Evolutionary conservation across 2,113 vertebrate species (phyloP).

Genomic region (Seriola aureovittata): DNA sequence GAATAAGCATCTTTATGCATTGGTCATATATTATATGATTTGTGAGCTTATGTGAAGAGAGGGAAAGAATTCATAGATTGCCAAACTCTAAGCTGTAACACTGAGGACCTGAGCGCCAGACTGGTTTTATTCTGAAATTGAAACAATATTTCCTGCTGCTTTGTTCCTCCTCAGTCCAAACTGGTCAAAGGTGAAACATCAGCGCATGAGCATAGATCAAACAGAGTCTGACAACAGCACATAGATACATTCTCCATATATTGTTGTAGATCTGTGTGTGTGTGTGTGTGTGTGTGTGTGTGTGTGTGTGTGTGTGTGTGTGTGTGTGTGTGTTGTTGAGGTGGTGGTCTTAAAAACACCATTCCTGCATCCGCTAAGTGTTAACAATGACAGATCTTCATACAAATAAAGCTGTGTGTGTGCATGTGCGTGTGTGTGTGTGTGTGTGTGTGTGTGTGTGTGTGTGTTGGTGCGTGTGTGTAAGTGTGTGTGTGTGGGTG

Average conservation of each 20-base stretch:
- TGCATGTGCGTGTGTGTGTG: slow-evolving; percentile 14
- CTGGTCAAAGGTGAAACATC: background rate
- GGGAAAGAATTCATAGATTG: background rate
- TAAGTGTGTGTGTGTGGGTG: slow-evolving; percentile 4
- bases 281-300: background rate
- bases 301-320: background rate
- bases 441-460: background rate
- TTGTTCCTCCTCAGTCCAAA: background rate
- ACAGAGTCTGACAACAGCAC: background rate
- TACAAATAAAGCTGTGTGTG: slow-evolving; percentile 30
- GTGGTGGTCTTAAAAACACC: no score
- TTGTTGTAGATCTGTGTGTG: slow-evolving; percentile 12
- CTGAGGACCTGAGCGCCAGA: background rate
- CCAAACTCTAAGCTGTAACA: background rate
- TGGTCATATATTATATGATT: background rate
- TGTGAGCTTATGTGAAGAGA: background rate
- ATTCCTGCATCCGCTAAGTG: slow-evolving; percentile 6
- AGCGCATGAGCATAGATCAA: background rate
- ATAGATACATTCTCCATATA: slow-evolving; percentile 39
- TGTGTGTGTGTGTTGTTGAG: slow-evolving; percentile 15
- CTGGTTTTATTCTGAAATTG: slow-evolving; percentile 46
- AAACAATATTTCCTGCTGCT: slow-evolving; percentile 26
- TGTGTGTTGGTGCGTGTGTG: slow-evolving; percentile 9
- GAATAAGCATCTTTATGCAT: background rate
- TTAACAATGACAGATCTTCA: slow-evolving; percentile 16